A percentile compares a stretch with the other conserved stretches of the same genome.
phyloP scores from a whole-genome alignment of 2,888 invertebrate species.

The Furcula furcula region DNA sequence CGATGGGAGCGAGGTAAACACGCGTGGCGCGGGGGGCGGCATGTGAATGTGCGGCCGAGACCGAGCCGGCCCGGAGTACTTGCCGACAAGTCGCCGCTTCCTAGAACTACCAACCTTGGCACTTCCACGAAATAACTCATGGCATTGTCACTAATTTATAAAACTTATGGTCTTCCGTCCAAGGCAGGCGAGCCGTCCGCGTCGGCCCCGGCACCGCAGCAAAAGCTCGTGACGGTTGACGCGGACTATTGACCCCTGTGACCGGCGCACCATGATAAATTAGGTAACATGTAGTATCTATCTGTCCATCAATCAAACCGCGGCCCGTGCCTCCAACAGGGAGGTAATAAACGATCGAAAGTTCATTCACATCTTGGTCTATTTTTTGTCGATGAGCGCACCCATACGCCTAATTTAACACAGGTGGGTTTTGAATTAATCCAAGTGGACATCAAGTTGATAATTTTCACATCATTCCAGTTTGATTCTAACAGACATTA shows the following conservation, averaged over 20 bases:
- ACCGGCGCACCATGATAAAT: constrained; percentile 37
- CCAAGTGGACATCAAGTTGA: no score
- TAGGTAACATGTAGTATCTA: constrained; percentile 43
- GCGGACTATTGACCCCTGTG: constrained; percentile 50
- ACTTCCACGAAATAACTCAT: constrained; percentile 74
- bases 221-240: constrained; percentile 38
- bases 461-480: no score
- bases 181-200: constrained; percentile 46
- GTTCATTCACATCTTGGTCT: constrained; percentile 66
- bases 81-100: constrained; percentile 60
- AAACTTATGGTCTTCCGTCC: constrained; percentile 69
- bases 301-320: constrained; percentile 55
- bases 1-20: constrained; percentile 39
- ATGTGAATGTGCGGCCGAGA: constrained; percentile 37
- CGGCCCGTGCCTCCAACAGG: constrained; percentile 40
- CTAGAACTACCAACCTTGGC: constrained; percentile 74
- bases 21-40: constrained; percentile 32
- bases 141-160: constrained; percentile 79
- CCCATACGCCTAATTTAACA: constrained; percentile 15
- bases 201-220: constrained; percentile 34
- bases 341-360: constrained; percentile 48
- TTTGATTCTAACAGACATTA: no score
- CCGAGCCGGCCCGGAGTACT: constrained; percentile 37
- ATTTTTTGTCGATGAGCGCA: constrained; percentile 46
- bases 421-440: constrained; percentile 23